Percentiles rank a stretch among this genome's conserved stretches.
These are phyloP conservation scores for Boulengeromyrus knoepffleri DNA, from an alignment of 2,113 vertebrate species.

Conservation along the genomic window DNA sequence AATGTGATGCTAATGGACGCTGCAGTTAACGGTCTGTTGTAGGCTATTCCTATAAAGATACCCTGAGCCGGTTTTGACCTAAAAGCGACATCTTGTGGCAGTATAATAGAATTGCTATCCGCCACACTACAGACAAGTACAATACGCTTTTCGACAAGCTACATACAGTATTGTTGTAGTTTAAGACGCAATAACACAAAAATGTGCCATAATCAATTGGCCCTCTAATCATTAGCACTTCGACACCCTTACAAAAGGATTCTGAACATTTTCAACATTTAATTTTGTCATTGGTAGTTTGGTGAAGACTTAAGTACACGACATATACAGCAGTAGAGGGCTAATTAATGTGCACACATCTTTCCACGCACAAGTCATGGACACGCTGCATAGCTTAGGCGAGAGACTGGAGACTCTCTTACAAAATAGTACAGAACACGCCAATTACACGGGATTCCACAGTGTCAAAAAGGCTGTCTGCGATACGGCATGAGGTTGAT, in stretches of 20 bases:
- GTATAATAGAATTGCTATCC: neutral
- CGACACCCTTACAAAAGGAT: neutral
- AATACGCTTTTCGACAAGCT: neutral
- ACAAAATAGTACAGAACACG: neutral
- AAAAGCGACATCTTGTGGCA: neutral
- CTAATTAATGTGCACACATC: neutral
- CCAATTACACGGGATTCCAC: neutral
- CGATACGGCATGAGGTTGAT: neutral
- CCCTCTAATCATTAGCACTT: neutral
- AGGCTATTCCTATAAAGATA: neutral
- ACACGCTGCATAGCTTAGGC: neutral
- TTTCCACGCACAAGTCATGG: neutral
- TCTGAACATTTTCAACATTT: neutral
- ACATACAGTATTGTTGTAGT: neutral
- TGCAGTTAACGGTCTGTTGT: neutral
- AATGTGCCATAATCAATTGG: neutral
- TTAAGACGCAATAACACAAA: neutral
- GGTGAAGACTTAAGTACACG: neutral
- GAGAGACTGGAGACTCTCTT: neutral
- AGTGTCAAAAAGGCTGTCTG: neutral
- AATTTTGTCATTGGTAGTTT: neutral
- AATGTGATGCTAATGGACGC: neutral
- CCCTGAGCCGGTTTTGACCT: neutral
- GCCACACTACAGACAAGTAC: neutral
- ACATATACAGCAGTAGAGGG: neutral